Conservation (phyloP, 2,797 vertebrate genomes). For the Scolopax bukidnonensis region DNA sequence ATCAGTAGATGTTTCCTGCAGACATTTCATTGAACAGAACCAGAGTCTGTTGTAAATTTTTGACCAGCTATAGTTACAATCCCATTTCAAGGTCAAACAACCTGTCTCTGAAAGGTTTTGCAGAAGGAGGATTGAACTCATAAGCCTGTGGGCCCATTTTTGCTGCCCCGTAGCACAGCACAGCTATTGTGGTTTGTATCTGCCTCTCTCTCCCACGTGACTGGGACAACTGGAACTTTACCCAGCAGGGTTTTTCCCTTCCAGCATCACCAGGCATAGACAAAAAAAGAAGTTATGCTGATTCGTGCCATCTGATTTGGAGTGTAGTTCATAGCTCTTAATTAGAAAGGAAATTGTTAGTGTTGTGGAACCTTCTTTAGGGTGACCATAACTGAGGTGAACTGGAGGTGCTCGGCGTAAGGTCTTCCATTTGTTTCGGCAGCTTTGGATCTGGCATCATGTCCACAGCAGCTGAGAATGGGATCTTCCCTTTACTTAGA, state of each 20-base stretch:
- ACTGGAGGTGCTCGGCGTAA: neutral
- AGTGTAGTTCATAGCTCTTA: neutral
- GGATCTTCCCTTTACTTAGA: neutral
- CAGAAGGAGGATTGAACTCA: neutral
- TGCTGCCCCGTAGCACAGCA: rapidly evolving
- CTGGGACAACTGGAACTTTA: neutral
- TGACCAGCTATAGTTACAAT: neutral
- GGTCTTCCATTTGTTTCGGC: neutral
- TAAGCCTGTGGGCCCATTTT: neutral
- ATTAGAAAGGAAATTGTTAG: neutral
- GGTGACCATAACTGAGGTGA: neutral
- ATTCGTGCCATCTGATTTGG: rapidly evolving
- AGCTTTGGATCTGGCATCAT: neutral
- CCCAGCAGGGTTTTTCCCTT: neutral
- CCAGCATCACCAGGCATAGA: neutral
- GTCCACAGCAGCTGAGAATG: neutral
- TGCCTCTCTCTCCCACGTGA: neutral
- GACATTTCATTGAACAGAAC: neutral
- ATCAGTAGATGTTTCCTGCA: neutral
- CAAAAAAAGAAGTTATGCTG: neutral
- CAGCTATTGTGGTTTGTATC: neutral
- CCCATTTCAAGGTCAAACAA: neutral
- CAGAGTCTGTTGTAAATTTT: neutral
- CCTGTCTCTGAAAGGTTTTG: neutral
- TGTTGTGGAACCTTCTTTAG: neutral